Percentiles rank a stretch among this genome's conserved stretches.
Evolutionary conservation across 37 sponge, comb jelly and placozoan species (phyloP).

Genomic region (Mnemiopsis leidyi): DNA sequence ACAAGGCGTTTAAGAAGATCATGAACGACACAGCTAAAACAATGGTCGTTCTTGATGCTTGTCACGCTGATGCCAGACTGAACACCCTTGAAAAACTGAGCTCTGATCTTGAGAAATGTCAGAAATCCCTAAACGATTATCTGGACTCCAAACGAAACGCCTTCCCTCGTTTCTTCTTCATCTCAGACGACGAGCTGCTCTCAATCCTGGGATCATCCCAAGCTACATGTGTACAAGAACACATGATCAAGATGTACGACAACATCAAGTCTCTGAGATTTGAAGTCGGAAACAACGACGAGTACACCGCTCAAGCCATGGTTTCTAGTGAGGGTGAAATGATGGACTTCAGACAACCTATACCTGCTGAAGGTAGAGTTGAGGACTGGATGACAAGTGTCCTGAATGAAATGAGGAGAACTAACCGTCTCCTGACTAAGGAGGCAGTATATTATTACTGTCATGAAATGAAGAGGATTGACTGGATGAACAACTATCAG

Average conservation of each 20-base stretch:
- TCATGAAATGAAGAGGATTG: conserved; percentile 78
- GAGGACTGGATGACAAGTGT: conserved; percentile 99
- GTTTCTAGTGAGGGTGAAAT: conserved; percentile 93
- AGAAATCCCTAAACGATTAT: conserved; percentile 98
- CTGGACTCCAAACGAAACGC: conserved; percentile 99
- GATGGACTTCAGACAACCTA: conserved; percentile 86
- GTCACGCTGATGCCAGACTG: conserved; percentile 85
- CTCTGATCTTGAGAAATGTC: conserved; percentile 88
- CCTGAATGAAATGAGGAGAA: conserved; percentile 92
- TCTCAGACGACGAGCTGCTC: conserved; percentile 97
- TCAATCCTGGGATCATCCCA: conserved; percentile 95
- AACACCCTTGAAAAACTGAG: conserved; percentile 88
- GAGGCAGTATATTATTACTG: conserved; percentile 86
- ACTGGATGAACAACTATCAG: conserved; percentile 96
- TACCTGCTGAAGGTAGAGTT: conserved; percentile 93
- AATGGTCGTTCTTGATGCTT: conserved; percentile 84
- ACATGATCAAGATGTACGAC: conserved; percentile 99
- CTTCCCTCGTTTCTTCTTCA: conserved; percentile 99
- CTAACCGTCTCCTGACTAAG: conserved; percentile 92
- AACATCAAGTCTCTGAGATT: conserved; percentile 92
- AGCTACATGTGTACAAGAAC: conserved; percentile 98
- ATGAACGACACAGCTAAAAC: conserved; percentile 96
- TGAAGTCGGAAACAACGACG: conserved; percentile 72
- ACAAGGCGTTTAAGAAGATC: conserved; percentile 98
- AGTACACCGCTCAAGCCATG: conserved; percentile 87